These are phyloP conservation scores for Casuarius casuarius DNA, from an alignment of 2,113 vertebrate species.

Conservation along the genomic window DNA sequence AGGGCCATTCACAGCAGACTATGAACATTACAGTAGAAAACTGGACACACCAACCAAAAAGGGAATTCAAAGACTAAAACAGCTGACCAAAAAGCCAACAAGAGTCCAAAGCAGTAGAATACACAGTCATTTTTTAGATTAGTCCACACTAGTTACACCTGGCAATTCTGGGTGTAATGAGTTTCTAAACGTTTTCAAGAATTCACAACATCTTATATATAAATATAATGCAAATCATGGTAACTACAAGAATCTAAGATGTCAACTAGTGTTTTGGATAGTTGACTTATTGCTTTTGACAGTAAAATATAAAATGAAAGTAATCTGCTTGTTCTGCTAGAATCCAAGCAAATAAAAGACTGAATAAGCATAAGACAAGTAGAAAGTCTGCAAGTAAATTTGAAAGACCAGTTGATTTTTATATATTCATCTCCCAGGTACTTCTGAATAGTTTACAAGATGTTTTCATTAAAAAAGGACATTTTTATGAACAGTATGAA, in stretches of 20 bases:
- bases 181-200: not conserved
- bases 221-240: not conserved
- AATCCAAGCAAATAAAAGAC: not conserved
- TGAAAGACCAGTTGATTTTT: not conserved
- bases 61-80: not conserved
- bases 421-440: not conserved
- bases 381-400: not conserved
- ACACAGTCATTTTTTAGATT: not conserved
- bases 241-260: rapidly evolving
- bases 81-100: not conserved
- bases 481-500: not conserved
- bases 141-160: not conserved
- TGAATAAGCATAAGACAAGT: not conserved
- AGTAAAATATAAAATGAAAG: not conserved
- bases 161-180: not conserved
- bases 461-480: not conserved
- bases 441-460: not conserved
- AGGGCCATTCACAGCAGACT: not conserved
- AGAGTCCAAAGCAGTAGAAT: not conserved
- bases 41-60: not conserved
- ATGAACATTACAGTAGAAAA: not conserved
- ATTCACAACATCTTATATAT: not conserved
- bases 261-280: not conserved
- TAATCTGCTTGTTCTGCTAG: not conserved
- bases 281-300: not conserved